A percentile compares a stretch with the other conserved stretches of the same genome.
Evolutionary conservation across 2,797 vertebrate genomes (phyloP).

Genomic region (Kryptopterus vitreolus): DNA sequence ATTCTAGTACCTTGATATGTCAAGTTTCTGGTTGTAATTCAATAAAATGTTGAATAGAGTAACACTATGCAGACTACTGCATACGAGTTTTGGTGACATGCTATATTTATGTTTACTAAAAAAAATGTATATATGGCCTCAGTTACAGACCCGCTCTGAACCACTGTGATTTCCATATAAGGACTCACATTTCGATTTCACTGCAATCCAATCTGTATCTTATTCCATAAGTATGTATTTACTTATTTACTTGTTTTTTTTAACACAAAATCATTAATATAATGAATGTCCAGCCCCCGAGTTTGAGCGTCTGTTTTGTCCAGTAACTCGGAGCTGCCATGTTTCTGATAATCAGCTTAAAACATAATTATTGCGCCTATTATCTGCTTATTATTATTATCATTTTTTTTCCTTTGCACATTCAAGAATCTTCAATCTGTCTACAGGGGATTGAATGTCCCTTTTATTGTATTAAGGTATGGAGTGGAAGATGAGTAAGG

Average conservation of each 20-base stretch:
- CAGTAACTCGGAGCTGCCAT: not conserved
- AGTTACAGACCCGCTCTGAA: not conserved
- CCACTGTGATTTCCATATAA: not conserved
- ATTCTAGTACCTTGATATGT: not conserved
- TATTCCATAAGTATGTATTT: slow-evolving; percentile 2
- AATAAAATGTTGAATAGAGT: not conserved
- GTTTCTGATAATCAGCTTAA: slow-evolving; percentile 21
- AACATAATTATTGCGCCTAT: slow-evolving; percentile 41
- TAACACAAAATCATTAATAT: not conserved
- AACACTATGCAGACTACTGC: not conserved
- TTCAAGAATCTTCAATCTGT: slow-evolving; percentile 40
- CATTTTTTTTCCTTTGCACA: slow-evolving; percentile 35
- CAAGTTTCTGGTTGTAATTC: not conserved
- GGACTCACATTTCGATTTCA: not conserved
- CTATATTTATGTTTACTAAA: not conserved
- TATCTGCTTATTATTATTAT: too few species aligned
- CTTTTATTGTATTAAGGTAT: slow-evolving; percentile 50
- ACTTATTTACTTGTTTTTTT: too few species aligned
- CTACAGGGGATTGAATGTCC: slow-evolving; percentile 45
- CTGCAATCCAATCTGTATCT: not conserved
- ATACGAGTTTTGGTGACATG: not conserved
- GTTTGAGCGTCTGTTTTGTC: not conserved
- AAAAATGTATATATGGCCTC: not conserved
- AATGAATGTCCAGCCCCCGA: not conserved
- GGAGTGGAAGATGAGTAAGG: slow-evolving; percentile 56